Base-by-base conservation (phyloP, 2,888 invertebrate species). In the Argyresthia albistria region DNA sequence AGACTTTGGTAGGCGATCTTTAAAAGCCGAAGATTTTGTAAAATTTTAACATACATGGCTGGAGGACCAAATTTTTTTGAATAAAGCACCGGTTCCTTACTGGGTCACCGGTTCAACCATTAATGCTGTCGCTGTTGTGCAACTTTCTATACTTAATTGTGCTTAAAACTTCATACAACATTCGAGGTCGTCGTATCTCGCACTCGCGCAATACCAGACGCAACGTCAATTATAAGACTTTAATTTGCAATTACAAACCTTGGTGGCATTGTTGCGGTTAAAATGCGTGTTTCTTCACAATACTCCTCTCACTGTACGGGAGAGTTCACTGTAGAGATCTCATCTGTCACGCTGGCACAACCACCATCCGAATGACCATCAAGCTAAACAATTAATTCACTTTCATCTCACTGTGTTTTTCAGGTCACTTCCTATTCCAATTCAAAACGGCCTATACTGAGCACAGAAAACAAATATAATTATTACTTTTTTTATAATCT, bases 241-340 rank as follows among this genome's bases (percentile, higher is more conserved):
- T 11, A 39, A 39, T 11, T n/a, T 39, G 39, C 39, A 39, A 43
- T 14, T 48, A 53, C 53, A 1, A 49, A 83, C 83, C 83, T 82
- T 65, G 64, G 56, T 67, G 67, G 80, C 83, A 83, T 83, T 62
- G 59, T 80, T 67, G 60, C 52, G 54, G 16, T 45, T 25, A 53
- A 60, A 59, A 53, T 36, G 46, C 45, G 25, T 11, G 45, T 36
- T 37, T 36, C 15, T 45, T 43, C 46, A 45, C 35, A 43, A 51
- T 12, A 43, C 39, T 43, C 53, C 53, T 46, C 53, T 46, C 50
- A n/a, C n/a, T n/a, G n/a, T n/a, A n/a, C n/a, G n/a, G n/a, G n/a
- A n/a, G n/a, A n/a, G n/a, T n/a, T 50, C 53, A 37, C 48, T 48
- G 36, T 35, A 46, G 11, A 46, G 35, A 10, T 25, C 9, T n/a